Conservation (phyloP, 2,113 vertebrate species). For the Mola mola region DNA sequence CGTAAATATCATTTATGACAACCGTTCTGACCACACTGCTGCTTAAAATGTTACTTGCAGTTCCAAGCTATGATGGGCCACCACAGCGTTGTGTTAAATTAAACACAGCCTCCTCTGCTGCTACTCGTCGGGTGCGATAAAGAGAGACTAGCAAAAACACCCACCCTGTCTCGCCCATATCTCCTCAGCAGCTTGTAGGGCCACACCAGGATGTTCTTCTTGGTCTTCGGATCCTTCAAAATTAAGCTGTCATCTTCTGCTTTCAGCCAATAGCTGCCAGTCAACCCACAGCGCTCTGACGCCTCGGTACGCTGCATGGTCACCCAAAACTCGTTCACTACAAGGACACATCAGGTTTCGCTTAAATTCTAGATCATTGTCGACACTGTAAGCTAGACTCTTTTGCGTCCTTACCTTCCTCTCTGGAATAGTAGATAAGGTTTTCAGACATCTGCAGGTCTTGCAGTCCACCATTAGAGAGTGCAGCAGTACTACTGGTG, state of each 20-base stretch:
- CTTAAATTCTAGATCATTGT: too few species aligned
- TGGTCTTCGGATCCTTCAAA: slow-evolving; percentile 85
- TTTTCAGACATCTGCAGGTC: slow-evolving; percentile 95
- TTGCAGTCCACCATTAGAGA: slow-evolving; percentile 65
- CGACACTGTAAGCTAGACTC: not conserved
- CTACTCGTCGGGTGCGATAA: not conserved
- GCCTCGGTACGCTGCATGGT: slow-evolving; percentile 91
- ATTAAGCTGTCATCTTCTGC: slow-evolving; percentile 85
- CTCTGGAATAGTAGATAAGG: slow-evolving; percentile 91
- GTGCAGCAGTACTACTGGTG: slow-evolving; percentile 31
- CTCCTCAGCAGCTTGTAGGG: slow-evolving; percentile 94
- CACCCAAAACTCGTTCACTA: slow-evolving; percentile 92
- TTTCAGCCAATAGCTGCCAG: slow-evolving; percentile 87
- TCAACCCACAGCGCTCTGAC: slow-evolving; percentile 88
- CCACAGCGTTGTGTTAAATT: not conserved
- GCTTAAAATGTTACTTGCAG: slow-evolving; percentile 3
- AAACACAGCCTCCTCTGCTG: not conserved
- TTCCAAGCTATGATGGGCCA: not conserved
- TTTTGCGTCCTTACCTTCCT: slow-evolving; percentile 85
- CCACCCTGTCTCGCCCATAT: slow-evolving; percentile 94
- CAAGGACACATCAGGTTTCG: not conserved
- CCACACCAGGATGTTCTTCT: slow-evolving; percentile 85
- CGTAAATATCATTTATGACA: not conserved
- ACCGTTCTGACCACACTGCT: slow-evolving; percentile 9
- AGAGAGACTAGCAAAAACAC: slow-evolving; percentile 9